phyloP scores from a whole-genome alignment of 2,797 vertebrate species.

The Oophaga sylvatica region DNA sequence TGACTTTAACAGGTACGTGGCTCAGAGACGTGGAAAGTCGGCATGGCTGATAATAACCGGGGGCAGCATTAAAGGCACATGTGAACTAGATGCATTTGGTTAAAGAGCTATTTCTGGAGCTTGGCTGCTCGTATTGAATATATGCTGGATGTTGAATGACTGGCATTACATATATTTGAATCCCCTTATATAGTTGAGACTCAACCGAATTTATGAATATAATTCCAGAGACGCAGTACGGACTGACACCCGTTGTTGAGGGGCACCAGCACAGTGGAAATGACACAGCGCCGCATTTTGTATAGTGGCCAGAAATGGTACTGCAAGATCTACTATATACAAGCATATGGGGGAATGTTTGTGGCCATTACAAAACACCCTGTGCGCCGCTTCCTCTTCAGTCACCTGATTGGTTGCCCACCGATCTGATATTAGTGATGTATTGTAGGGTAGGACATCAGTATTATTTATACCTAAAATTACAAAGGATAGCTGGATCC shows the following conservation, averaged over 20 bases:
- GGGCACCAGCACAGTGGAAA: too few species aligned
- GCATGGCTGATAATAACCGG: not conserved
- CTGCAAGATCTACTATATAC: too few species aligned
- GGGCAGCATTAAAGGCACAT: not conserved
- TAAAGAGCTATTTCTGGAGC: not conserved
- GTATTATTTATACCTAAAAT: too few species aligned
- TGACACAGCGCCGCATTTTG: too few species aligned
- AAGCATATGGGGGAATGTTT: too few species aligned
- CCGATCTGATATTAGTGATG: too few species aligned
- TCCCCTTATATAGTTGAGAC: not conserved
- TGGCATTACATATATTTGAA: not conserved
- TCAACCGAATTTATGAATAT: not conserved
- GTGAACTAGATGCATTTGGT: not conserved
- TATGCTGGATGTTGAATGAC: not conserved
- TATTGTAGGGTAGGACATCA: too few species aligned
- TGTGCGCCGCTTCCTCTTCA: too few species aligned
- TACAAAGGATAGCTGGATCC: too few species aligned
- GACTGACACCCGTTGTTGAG: not conserved
- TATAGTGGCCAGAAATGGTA: too few species aligned
- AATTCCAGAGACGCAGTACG: not conserved
- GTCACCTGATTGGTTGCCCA: too few species aligned
- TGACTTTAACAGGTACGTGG: not conserved
- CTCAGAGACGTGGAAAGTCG: not conserved
- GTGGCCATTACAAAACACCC: too few species aligned
- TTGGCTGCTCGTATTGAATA: not conserved